A percentile compares a stretch with the other conserved stretches of the same genome.
Conservation (phyloP, 1,140 invertebrate genomes). For the Drosophila ambigua region DNA sequence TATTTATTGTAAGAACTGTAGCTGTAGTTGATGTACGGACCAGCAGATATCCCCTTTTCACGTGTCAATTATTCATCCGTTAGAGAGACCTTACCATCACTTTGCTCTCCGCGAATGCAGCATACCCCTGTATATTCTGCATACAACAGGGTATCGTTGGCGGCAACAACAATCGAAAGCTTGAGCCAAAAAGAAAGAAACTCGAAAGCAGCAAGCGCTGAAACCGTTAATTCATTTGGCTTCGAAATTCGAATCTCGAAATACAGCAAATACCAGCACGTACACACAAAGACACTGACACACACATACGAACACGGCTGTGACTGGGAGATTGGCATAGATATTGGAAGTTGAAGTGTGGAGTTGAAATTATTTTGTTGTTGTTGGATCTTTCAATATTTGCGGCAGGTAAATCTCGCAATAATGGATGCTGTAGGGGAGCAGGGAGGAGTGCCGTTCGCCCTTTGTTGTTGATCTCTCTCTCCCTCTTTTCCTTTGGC, state of each 20-base stretch:
- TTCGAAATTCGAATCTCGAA: constrained; percentile 15
- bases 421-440: constrained; percentile 29
- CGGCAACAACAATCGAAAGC: constrained; percentile 3
- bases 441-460: neutral
- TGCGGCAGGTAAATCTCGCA: constrained; percentile 31
- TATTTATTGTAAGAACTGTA: too few relatives aligned
- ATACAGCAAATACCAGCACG: constrained; percentile 6
- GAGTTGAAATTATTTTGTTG: neutral
- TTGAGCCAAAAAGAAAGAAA: constrained; percentile 1
- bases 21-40: too few relatives aligned
- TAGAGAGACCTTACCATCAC: too few relatives aligned
- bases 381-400: constrained; percentile 14
- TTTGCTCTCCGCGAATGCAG: too few relatives aligned
- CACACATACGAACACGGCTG: constrained; percentile 18
- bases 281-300: too few relatives aligned
- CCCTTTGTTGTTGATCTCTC: constrained; percentile 34
- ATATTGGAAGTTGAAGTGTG: constrained; percentile 12
- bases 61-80: too few relatives aligned
- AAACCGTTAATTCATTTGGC: constrained; percentile 25
- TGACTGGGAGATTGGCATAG: constrained; percentile 35
- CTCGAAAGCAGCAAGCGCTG: neutral
- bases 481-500: constrained; percentile 1
- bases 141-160: too few relatives aligned
- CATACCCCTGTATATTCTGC: too few relatives aligned
- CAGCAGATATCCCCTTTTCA: too few relatives aligned